These are phyloP conservation scores for Yponomeuta evonymella DNA, from an alignment of 2,888 invertebrate genomes.

Conservation along the genomic window DNA sequence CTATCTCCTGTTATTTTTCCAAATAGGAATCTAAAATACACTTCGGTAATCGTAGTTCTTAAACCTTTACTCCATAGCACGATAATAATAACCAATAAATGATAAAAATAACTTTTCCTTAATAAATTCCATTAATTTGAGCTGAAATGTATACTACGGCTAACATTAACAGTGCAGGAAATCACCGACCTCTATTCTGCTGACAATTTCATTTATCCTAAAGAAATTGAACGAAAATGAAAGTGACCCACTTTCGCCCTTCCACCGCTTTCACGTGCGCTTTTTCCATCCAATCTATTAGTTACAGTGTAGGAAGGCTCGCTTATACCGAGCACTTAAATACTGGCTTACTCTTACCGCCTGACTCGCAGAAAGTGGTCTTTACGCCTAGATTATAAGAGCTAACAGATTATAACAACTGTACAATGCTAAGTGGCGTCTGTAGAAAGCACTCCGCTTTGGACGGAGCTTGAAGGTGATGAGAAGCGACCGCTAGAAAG, in stretches of 20 bases:
- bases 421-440: not conserved
- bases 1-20: too few relatives aligned
- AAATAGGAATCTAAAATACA: too few relatives aligned
- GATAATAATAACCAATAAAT: too few relatives aligned
- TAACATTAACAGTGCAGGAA: not conserved
- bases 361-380: not conserved
- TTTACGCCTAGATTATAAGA: not conserved
- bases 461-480: not conserved
- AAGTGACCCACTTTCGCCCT: slow-evolving; percentile 65
- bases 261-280: slow-evolving; percentile 37
- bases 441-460: slow-evolving; percentile 1
- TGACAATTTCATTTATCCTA: slow-evolving; percentile 23
- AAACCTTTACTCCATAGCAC: too few relatives aligned
- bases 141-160: too few relatives aligned
- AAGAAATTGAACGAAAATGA: slow-evolving; percentile 75
- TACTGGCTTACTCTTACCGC: not conserved
- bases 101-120: too few relatives aligned
- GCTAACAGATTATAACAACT: not conserved
- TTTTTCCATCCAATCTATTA: slow-evolving; percentile 65
- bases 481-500: slow-evolving; percentile 15
- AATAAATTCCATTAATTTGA: too few relatives aligned
- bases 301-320: slow-evolving; percentile 35
- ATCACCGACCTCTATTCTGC: not conserved
- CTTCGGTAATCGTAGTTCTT: too few relatives aligned
- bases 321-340: not conserved